Base-by-base conservation (phyloP, 2,888 invertebrate genomes). In the Gastracanthus pulcherrimus region DNA sequence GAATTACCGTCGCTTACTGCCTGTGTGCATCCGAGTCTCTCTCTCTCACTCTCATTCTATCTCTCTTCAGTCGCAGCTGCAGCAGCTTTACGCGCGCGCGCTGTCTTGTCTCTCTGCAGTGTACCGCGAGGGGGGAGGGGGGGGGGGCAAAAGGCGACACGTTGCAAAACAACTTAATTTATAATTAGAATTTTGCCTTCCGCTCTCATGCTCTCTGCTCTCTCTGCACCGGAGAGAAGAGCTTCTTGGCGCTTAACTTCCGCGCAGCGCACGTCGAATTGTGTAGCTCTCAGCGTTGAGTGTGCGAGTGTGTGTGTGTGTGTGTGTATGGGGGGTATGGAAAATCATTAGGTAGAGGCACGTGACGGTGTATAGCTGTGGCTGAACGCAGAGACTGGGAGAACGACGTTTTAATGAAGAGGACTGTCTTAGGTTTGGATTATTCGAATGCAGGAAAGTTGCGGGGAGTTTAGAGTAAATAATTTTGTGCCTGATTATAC, bases 1-100 rank as follows among this genome's bases (percentile, higher is more conserved):
- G 78, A 84, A 84, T 85, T 84, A 85, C 83, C 77, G 82, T 82
- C 82, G 83, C 64, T 80, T 69, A 31, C 76, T 26, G 62, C 62
- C n/a, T n/a, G n/a, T n/a, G n/a, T n/a, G n/a, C n/a, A n/a, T n/a
- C n/a, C n/a, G n/a, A n/a, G n/a, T n/a, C n/a, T n/a, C n/a, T n/a
- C n/a, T n/a, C n/a, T n/a, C n/a, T n/a, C n/a, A n/a, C n/a, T n/a
- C n/a, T n/a, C n/a, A n/a, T n/a, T n/a, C n/a, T n/a, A n/a, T n/a
- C n/a, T n/a, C n/a, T n/a, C n/a, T n/a, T 36, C 58, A 48, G 72
- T 79, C 72, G 72, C 51, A 36, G 41, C 9, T 19, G 26, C 36
- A 55, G 36, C 48, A 62, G 69, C 36, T 38, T 51, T 62, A 72
- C 16, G 23, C 62, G 16, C 11, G 76, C 74, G 55, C 38, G 38